Evolutionary conservation across 2,888 invertebrate species (phyloP), one percentile per base, ranked within the genome.

Genomic region (Platynereis dumerilii): DNA sequence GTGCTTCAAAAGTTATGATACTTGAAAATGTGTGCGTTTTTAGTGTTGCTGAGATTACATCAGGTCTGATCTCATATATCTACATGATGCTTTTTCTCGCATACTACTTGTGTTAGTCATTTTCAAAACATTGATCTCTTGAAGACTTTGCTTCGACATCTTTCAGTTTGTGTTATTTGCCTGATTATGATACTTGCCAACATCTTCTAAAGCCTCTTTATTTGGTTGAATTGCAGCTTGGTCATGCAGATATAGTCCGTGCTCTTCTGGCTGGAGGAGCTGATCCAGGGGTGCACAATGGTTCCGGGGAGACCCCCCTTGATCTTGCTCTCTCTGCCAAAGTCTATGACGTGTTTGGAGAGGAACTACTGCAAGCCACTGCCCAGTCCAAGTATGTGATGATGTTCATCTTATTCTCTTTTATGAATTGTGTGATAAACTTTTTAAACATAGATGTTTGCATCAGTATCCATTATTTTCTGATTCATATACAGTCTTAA

Each of bases 311-410:
- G 68, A 88, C 88, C 66, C 85, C 89, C 0, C 84, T 88, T 65
- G 87, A 88, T 70, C 78, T 87, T 45, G 86, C 87, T 24, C 60
- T 72, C 2, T 78, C 83, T 1, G 85, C 87, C 53, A 81, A 83
- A 56, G 87, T 88, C 72, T 83, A 84, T 53, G 85, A 86, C 58
- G 87, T 88, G 55, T 89, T 87, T 76, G 86, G 87, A 17, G 88
- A 89, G 70, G 88, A 89, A 75, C 80, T 89, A 29, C 80, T 89
- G 22, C 86, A 88, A 74, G 87, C 88, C 22, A 87, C 88, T 63
- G 89, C 89, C 27, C 87, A 87, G 73, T 88, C 88, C 15, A 88
- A 88, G 89, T 89, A 82, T 81, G 84, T 52, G 1, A n/a, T 22
- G 7, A 22, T 3, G 7, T 22, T 24, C 3, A 5, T 34, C 34